A percentile compares a stretch with the other conserved stretches of the same genome.
Conservation (phyloP, 2,113 vertebrate genomes). For the Nanorana parkeri region DNA sequence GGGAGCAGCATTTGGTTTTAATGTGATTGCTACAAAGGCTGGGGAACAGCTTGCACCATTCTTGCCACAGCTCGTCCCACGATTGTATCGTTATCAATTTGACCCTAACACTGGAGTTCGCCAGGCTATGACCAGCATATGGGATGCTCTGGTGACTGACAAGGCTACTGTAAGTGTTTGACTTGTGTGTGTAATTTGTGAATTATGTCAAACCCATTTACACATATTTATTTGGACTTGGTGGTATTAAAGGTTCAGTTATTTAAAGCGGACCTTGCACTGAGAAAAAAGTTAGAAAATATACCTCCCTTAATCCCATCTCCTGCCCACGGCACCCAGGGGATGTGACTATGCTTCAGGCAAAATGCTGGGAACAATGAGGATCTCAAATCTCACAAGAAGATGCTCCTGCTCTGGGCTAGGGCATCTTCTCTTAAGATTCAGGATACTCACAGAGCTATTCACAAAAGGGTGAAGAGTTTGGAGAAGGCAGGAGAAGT, state of each 20-base stretch:
- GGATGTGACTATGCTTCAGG: too few species aligned
- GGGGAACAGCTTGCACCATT: conserved; percentile 93
- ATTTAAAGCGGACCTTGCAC: too few species aligned
- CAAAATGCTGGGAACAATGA: too few species aligned
- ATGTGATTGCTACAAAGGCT: conserved; percentile 92
- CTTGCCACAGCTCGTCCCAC: conserved; percentile 90
- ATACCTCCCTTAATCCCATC: too few species aligned
- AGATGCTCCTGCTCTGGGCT: too few species aligned
- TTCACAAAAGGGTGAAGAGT: too few species aligned
- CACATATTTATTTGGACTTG: neutral
- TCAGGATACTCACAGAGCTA: neutral
- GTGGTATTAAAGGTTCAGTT: too few species aligned
- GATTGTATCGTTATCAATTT: conserved; percentile 97
- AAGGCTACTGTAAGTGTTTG: conserved; percentile 81
- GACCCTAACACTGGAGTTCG: conserved; percentile 94
- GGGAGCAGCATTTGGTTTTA: conserved; percentile 98
- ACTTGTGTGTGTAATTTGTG: neutral
- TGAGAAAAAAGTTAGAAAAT: too few species aligned
- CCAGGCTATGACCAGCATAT: conserved; percentile 98
- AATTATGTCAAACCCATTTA: neutral
- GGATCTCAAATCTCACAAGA: too few species aligned
- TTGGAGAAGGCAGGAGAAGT: too few species aligned
- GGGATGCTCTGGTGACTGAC: conserved; percentile 93
- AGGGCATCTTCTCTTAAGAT: too few species aligned
- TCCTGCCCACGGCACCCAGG: too few species aligned